Evolutionary conservation across 2,888 invertebrate species (phyloP), one percentile per base, ranked within the genome.

Genomic region (Euzophera pinguis): DNA sequence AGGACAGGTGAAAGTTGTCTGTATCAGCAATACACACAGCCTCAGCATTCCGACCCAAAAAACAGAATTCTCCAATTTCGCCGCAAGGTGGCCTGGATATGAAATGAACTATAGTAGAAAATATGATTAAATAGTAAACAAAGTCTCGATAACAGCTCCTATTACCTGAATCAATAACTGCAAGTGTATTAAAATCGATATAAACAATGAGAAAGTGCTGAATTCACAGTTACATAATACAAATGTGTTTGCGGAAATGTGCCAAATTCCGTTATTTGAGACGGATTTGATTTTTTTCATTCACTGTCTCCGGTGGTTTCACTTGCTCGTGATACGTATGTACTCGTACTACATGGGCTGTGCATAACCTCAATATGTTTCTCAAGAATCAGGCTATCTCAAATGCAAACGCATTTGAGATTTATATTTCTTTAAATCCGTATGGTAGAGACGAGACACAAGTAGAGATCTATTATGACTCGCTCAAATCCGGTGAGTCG

Each of bases 121-220:
- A 61, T 63, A 48, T 12, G 29, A 39, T 34, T n/a, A n/a, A 17
- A 41, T 50, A 17, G 62, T 65, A 67, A 71, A 67, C 69, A 71
- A 61, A 47, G 51, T 57, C 55, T 64, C 58, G 60, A 60, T 63
- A 56, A 32, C 43, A 52, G 14, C 47, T 68, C 64, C 14, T 57
- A 66, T 70, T 63, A 57, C 66, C 54, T 51, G 56, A 58, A 65
- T 64, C 62, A 57, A 65, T 62, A 47, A 51, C 37, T 50, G 50
- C 51, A 55, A 54, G 35, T 52, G 27, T 43, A 55, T 53, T 53
- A n/a, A 29, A 53, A 47, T 53, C 12, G 16, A 52, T 39, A 57
- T 55, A 52, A 54, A 52, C 53, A 57, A 54, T 57, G 22, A 55
- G 48, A 54, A 45, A 38, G 32, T 42, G 55, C 58, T 50, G 45